Conservation (phyloP, 2,797 vertebrate species). For the Oreochromis mossambicus region DNA sequence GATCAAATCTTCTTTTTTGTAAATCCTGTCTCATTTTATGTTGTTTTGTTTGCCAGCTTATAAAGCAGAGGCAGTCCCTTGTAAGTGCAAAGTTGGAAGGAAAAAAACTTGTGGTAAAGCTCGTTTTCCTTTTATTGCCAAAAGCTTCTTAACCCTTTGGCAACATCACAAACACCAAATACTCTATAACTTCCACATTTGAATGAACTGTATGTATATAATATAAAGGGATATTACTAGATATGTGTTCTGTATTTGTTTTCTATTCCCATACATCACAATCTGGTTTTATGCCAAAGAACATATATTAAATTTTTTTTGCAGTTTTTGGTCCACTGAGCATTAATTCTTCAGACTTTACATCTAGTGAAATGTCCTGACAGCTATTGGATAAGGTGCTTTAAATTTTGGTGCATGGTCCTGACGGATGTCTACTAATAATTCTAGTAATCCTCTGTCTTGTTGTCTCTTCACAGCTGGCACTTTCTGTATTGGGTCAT, state of each 20-base stretch:
- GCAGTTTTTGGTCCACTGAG: no score
- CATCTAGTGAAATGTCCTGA: neutral
- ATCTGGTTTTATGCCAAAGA: neutral
- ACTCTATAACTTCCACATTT: neutral
- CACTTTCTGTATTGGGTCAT: neutral
- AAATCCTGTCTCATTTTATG: neutral
- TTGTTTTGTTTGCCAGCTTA: conserved; percentile 16
- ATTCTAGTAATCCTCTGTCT: neutral
- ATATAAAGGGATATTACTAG: neutral
- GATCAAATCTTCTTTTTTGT: conserved; percentile 10
- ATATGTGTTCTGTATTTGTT: neutral
- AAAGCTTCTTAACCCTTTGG: neutral
- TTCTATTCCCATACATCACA: neutral
- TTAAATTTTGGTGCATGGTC: neutral
- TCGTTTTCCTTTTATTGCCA: neutral
- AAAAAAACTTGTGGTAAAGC: neutral
- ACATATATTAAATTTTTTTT: neutral
- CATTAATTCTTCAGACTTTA: neutral
- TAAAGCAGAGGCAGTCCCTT: neutral
- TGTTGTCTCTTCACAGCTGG: neutral
- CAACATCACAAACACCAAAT: neutral
- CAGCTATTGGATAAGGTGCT: neutral
- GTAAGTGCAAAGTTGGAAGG: neutral
- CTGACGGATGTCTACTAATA: neutral
- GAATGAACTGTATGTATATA: neutral